Evolutionary conservation across 2,888 invertebrate genomes (phyloP).

Genomic region (Agonopterix subpropinquella): DNA sequence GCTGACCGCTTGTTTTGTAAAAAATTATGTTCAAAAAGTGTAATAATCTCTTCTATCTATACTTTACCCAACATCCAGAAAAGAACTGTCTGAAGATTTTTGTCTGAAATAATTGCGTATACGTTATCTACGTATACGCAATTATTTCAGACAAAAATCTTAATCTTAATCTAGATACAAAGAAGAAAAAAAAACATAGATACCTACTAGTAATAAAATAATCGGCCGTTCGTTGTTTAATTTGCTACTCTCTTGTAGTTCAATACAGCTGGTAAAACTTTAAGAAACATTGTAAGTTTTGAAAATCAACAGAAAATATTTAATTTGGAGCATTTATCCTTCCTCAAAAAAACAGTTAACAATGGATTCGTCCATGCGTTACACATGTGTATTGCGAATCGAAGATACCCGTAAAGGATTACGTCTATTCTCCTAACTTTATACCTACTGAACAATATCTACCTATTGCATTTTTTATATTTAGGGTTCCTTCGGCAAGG

Average conservation of each 20-base stretch:
- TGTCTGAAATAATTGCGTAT: no score
- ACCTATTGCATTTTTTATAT: constrained; percentile 33
- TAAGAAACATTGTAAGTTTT: not conserved
- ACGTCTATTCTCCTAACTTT: constrained; percentile 31
- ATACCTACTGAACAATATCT: constrained; percentile 16
- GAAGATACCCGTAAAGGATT: constrained; percentile 36
- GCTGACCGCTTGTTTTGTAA: no score
- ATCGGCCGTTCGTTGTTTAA: no score
- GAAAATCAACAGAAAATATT: constrained; percentile 21
- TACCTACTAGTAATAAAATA: no score
- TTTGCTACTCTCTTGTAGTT: not conserved
- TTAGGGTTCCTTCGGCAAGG: not conserved
- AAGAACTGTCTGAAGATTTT: no score
- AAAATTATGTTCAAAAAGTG: no score
- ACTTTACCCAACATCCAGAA: no score
- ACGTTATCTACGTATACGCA: no score
- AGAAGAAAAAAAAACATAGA: no score
- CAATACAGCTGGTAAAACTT: constrained; percentile 6
- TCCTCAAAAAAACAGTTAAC: constrained; percentile 1
- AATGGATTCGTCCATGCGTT: not conserved
- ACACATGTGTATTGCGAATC: constrained; percentile 2
- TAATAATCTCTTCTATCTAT: no score
- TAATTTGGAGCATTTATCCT: constrained; percentile 15
- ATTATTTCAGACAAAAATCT: no score
- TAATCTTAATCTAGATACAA: no score